Base-by-base conservation (phyloP, 2,113 vertebrate species). In the Leptobrachium ailaonicum region DNA sequence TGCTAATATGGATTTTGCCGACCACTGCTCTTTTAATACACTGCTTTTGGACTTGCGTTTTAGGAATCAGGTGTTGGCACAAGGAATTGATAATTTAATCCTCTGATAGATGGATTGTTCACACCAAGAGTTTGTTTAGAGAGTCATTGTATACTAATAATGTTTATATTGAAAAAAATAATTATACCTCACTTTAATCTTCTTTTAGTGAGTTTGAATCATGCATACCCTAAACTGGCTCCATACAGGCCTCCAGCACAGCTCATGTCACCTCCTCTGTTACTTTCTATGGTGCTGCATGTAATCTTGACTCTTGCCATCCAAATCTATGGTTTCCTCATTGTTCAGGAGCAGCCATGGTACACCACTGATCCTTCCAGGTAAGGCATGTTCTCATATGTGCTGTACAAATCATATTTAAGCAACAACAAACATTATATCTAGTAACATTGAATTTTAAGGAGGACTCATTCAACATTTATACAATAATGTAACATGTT, bases 291-390 rank as follows among this genome's bases (percentile, higher is more conserved):
- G 66, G 79, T 89, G 4, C 67, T 94, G 71, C 93, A 94, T 86
- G 85, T 91, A 62, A 82, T 92, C 53, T 84, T 94, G 80, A 92
- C 91, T 76, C 85, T 93, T 82, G 80, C 82, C 67, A 79, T 92
- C 85, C 92, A 94, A 69, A 66, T 87, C 2, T 87, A 88, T 0
- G 93, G 90, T 41, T 94, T 94, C 69, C 1, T 90, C 45, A 40
- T 90, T 77, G 91, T 94, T 54, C 93, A 92, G 89, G 43, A 83
- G 77, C 93, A 94, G 86, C 85, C 88, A 6, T 94, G 93, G 93
- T 94, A 93, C 14, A 62, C 76, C 40, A 41, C 4, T 14, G 20
- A 47, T 14, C 76, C 76, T 63, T 12, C 20, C 10, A 78, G 54
- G 76, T 78, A 71, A 78, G 68, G 2, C 20, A 32, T 14, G 13